Conservation (phyloP, 1,140 invertebrate genomes). For the Procambarus clarkii region DNA sequence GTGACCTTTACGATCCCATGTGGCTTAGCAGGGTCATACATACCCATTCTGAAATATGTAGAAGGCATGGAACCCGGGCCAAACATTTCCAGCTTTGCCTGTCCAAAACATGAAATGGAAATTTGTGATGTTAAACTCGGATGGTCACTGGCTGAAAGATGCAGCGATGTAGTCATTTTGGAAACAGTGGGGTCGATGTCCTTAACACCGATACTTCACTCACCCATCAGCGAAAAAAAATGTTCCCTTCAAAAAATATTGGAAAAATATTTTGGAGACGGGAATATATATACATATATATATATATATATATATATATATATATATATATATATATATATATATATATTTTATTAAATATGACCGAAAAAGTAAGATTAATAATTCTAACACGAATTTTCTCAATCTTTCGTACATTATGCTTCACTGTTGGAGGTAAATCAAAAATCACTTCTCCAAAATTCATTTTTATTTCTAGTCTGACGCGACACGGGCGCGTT, state of each 20-base stretch:
- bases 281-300: background rate
- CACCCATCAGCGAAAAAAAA: background rate
- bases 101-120: constrained; percentile 42
- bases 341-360: no score
- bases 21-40: constrained; percentile 29
- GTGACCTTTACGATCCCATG: background rate
- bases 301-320: no score
- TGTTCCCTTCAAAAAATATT: background rate
- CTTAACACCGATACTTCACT: background rate
- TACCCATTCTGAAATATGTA: constrained; percentile 35
- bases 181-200: background rate
- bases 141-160: constrained; percentile 8
- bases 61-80: background rate
- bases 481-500: no score
- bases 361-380: no score
- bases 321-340: no score
- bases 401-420: no score
- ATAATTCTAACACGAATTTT: no score
- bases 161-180: constrained; percentile 38
- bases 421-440: no score
- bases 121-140: constrained; percentile 35
- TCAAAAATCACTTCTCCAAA: no score
- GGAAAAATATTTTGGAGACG: background rate
- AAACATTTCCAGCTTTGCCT: constrained; percentile 20
- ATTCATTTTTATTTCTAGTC: no score